phyloP scores from a whole-genome alignment of 2,113 vertebrate species.

The Rhegmatorhina hoffmannsi region DNA sequence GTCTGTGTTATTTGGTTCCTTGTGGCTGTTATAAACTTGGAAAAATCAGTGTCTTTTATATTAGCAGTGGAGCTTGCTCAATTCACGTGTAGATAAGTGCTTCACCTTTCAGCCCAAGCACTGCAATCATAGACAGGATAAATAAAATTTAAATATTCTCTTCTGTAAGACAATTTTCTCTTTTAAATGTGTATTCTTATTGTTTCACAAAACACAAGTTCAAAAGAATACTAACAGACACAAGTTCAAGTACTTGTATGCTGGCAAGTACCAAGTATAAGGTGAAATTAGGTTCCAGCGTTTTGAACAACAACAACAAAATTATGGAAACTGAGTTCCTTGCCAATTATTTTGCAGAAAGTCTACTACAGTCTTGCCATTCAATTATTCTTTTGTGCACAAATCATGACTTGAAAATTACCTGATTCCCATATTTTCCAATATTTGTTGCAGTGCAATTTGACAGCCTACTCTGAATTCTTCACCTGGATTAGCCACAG shows the following conservation, averaged over 20 bases:
- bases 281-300: not conserved
- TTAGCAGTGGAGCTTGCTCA: not conserved
- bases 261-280: not conserved
- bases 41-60: not conserved
- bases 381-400: not conserved
- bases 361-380: not conserved
- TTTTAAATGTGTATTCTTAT: not conserved
- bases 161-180: not conserved
- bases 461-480: not conserved
- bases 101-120: not conserved
- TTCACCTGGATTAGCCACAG: not conserved
- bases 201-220: not conserved
- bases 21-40: not conserved
- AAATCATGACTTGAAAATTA: not conserved
- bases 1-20: not conserved
- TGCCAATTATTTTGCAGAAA: not conserved
- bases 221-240: not conserved
- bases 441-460: not conserved
- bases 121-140: not conserved
- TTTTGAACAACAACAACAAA: not conserved
- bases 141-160: not conserved
- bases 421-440: rapidly evolving
- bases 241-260: not conserved
- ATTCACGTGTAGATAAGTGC: rapidly evolving
- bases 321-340: not conserved